Evolutionary conservation across 1,140 invertebrate species (phyloP).

Genomic region (Muscidifurax raptorellus): DNA sequence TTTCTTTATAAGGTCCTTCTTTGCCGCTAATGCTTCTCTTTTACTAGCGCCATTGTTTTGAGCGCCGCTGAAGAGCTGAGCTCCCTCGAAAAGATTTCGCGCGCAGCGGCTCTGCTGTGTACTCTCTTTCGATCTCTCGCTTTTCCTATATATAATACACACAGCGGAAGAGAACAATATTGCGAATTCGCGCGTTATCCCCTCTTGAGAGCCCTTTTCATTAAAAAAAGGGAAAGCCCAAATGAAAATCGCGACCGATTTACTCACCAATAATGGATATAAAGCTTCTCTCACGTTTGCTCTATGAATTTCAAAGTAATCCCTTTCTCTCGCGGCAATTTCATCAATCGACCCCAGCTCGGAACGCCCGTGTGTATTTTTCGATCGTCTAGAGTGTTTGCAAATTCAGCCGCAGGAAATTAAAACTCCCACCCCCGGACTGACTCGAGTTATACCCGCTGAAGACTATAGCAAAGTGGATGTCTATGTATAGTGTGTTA

Average conservation of each 20-base stretch:
- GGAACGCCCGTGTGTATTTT: conserved; percentile 2
- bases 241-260: conserved; percentile 63
- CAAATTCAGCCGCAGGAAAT: conserved; percentile 34
- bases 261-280: conserved; percentile 63
- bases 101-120: neutral
- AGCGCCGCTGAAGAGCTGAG: conserved; percentile 2
- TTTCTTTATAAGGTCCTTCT: conserved; percentile 41
- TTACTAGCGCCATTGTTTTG: conserved; percentile 49
- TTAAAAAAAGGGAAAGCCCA: neutral
- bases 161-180: neutral
- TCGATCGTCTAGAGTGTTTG: conserved; percentile 20
- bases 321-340: conserved; percentile 9
- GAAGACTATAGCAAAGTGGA: neutral
- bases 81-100: conserved; percentile 31
- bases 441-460: neutral
- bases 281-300: conserved; percentile 55
- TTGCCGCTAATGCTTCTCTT: conserved; percentile 39
- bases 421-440: conserved; percentile 33
- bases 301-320: conserved; percentile 34
- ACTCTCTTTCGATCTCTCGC: neutral
- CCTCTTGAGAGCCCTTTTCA: neutral
- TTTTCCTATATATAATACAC: neutral
- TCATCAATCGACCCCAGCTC: neutral
- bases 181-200: neutral
- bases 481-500: neutral